These are phyloP conservation scores for Atrina japonica DNA, from an alignment of 2,888 invertebrate species.

Conservation along the genomic window DNA sequence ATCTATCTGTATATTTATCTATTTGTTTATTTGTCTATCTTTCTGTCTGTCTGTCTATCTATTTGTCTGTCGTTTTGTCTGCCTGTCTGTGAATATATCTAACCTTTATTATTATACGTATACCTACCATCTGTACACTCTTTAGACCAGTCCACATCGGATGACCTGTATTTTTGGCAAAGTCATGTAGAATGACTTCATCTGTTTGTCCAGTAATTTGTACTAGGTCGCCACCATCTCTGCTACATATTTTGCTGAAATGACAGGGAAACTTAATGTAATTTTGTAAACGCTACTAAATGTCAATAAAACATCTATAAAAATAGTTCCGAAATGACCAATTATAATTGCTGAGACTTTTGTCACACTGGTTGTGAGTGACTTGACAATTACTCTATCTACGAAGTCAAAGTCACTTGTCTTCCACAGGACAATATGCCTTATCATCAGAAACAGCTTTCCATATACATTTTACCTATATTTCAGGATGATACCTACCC, in stretches of 20 bases:
- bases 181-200: constrained; percentile 44
- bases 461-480: no score
- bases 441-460: no score
- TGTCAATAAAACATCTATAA: not conserved
- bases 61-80: no score
- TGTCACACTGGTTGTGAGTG: no score
- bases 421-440: no score
- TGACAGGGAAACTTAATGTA: not conserved
- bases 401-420: no score
- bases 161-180: constrained; percentile 33
- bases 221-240: constrained; percentile 59
- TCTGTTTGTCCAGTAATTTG: constrained; percentile 54
- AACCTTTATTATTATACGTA: no score
- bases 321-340: not conserved
- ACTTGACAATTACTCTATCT: no score
- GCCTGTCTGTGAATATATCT: no score
- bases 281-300: not conserved
- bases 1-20: no score
- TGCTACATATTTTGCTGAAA: constrained; percentile 33
- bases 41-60: no score
- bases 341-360: not conserved
- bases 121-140: constrained; percentile 13
- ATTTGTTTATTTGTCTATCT: no score
- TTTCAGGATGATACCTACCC: constrained; percentile 44
- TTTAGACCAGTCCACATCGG: constrained; percentile 33